Percentiles rank a stretch among this genome's conserved stretches.
These are phyloP conservation scores for Archocentrus centrarchus DNA, from an alignment of 2,113 vertebrate genomes.

Conservation along the genomic window DNA sequence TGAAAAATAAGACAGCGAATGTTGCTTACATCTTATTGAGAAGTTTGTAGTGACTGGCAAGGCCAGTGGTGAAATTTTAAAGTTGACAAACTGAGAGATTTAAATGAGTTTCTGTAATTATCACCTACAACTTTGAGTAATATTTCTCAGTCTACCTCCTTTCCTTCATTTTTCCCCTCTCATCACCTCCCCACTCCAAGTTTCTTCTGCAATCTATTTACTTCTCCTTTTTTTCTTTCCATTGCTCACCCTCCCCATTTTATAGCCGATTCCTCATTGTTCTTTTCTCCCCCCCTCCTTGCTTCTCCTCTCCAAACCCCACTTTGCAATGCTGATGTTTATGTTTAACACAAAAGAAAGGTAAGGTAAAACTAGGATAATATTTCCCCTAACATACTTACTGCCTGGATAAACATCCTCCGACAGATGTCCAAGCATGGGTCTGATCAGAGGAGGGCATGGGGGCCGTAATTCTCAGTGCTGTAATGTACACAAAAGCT, in stretches of 20 bases:
- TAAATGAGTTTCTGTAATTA: neutral
- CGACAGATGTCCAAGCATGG: constrained; percentile 77
- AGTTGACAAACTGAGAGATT: neutral
- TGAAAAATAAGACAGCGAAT: constrained; percentile 16
- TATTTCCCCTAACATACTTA: constrained; percentile 82
- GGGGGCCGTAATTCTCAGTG: constrained; percentile 47
- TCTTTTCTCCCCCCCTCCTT: neutral
- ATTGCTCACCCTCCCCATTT: neutral
- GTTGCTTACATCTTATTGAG: neutral
- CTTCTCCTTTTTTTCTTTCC: neutral
- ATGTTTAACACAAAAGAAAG: constrained; percentile 76
- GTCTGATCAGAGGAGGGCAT: constrained; percentile 69
- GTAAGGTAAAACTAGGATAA: constrained; percentile 82
- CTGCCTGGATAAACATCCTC: constrained; percentile 80
- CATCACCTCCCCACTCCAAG: neutral
- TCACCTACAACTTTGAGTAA: neutral
- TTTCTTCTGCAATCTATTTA: constrained; percentile 1
- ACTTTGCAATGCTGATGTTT: constrained; percentile 68
- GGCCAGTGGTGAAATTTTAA: neutral
- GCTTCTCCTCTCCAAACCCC: constrained; percentile 36
- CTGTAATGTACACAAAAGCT: constrained; percentile 69
- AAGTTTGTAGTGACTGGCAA: neutral
- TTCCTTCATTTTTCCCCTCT: neutral
- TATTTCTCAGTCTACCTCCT: neutral
- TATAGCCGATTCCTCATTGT: neutral